Conservation (phyloP, 2,888 invertebrate genomes). For the Sisyra nigra region DNA sequence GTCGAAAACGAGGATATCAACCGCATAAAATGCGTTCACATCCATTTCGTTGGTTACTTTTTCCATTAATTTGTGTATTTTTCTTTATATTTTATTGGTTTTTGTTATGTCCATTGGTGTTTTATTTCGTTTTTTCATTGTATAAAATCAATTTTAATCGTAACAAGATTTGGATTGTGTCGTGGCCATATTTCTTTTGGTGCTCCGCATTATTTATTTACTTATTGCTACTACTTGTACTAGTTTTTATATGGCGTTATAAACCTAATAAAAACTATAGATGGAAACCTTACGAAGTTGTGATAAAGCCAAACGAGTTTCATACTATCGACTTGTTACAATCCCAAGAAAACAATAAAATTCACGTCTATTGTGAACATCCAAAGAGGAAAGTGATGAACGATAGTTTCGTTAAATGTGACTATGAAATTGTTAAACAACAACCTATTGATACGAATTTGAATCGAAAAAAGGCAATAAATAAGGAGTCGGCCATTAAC, state of each 20-base stretch:
- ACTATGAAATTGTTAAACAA: neutral
- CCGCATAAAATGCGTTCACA: slow-evolving; percentile 15
- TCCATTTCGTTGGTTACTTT: slow-evolving; percentile 17
- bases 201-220: slow-evolving; percentile 15
- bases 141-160: too few species aligned
- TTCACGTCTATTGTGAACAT: neutral
- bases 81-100: slow-evolving; percentile 25
- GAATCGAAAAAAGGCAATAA: too few species aligned
- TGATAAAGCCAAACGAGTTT: neutral
- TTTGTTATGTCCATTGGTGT: slow-evolving; percentile 21
- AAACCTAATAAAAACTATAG: neutral
- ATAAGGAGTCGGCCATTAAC: neutral
- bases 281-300: neutral
- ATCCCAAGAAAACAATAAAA: neutral
- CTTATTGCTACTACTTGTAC: slow-evolving; percentile 17
- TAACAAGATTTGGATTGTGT: slow-evolving; percentile 10
- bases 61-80: slow-evolving; percentile 12
- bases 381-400: neutral
- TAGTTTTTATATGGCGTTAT: slow-evolving; percentile 18
- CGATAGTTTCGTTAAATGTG: neutral
- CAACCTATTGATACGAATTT: neutral
- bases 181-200: slow-evolving; percentile 15
- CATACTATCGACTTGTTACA: neutral
- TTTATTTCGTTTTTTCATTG: slow-evolving; percentile 13
- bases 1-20: slow-evolving; percentile 6